A percentile compares a stretch with the other conserved stretches of the same genome.
Evolutionary conservation across 2,888 invertebrate species (phyloP).

Genomic region (Scaptomyza parva): DNA sequence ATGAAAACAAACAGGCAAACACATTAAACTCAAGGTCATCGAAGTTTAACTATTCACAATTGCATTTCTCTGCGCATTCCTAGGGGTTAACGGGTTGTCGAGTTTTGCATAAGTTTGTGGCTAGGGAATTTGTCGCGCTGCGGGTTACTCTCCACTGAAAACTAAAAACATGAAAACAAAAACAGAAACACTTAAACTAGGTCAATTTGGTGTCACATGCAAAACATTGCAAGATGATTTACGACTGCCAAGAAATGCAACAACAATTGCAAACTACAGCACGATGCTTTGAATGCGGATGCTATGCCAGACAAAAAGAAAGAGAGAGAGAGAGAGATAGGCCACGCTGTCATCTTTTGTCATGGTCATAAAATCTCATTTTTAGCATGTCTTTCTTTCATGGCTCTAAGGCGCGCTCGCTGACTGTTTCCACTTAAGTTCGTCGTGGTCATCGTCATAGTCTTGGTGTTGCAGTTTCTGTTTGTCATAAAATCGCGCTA

Average conservation of each 20-base stretch:
- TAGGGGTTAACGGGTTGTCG: constrained; percentile 35
- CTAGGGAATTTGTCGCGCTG: constrained; percentile 33
- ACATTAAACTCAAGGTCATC: constrained; percentile 35
- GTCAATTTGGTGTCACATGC: constrained; percentile 63
- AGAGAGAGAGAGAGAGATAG: constrained; percentile 19
- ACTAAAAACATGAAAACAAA: constrained; percentile 17
- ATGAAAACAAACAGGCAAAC: background rate
- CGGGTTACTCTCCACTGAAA: constrained; percentile 30
- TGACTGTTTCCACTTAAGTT: constrained; percentile 72
- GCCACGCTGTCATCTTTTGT: constrained; percentile 63
- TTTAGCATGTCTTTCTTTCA: constrained; percentile 43
- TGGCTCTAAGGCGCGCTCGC: constrained; percentile 53
- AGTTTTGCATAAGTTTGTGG: constrained; percentile 45
- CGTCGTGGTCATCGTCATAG: constrained; percentile 18
- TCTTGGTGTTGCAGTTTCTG: constrained; percentile 2
- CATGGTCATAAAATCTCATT: constrained; percentile 59
- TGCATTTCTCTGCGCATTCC: background rate
- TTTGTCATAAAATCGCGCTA: constrained; percentile 65
- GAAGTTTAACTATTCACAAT: background rate
- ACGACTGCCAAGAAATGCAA: constrained; percentile 54
- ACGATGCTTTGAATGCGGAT: constrained; percentile 52
- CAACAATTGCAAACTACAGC: constrained; percentile 19
- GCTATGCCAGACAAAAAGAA: constrained; percentile 15
- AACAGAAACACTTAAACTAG: constrained; percentile 54
- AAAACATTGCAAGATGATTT: constrained; percentile 67